phyloP scores from a whole-genome alignment of 2,113 vertebrate genomes.

The Oncorhynchus tshawytscha region DNA sequence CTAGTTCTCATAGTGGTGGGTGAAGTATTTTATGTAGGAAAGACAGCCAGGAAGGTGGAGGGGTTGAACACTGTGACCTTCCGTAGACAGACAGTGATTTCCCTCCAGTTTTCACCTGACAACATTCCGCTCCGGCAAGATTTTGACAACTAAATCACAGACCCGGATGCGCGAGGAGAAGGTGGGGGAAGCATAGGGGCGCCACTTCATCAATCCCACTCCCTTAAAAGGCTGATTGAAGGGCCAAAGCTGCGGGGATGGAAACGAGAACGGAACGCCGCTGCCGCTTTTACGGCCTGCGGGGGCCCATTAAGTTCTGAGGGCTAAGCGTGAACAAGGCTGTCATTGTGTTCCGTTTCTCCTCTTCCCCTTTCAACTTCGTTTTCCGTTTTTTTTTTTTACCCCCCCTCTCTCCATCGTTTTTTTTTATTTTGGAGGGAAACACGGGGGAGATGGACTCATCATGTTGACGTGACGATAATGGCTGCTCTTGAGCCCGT shows the following conservation, averaged over 20 bases:
- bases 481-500: conserved; percentile 65
- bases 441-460: conserved; percentile 62
- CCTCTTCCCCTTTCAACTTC: background rate
- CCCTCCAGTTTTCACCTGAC: conserved; percentile 23
- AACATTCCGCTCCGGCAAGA: background rate
- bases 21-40: conserved; percentile 22
- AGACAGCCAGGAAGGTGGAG: background rate
- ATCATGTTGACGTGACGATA: conserved; percentile 66
- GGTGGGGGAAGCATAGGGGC: background rate
- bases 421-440: background rate
- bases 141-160: conserved; percentile 51
- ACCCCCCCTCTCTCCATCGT: background rate
- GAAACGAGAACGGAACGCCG: conserved; percentile 7
- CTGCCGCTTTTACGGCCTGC: conserved; percentile 32
- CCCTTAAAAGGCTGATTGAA: conserved; percentile 35
- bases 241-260: conserved; percentile 13
- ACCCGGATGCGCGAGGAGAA: conserved; percentile 1
- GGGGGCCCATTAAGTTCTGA: background rate
- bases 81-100: conserved; percentile 19
- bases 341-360: conserved; percentile 44
- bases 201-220: conserved; percentile 36
- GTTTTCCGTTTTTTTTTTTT: background rate
- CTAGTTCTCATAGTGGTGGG: background rate
- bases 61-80: conserved; percentile 7
- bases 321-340: background rate